phyloP scores from a whole-genome alignment of 2,888 invertebrate genomes.

The Parochlus steinenii region DNA sequence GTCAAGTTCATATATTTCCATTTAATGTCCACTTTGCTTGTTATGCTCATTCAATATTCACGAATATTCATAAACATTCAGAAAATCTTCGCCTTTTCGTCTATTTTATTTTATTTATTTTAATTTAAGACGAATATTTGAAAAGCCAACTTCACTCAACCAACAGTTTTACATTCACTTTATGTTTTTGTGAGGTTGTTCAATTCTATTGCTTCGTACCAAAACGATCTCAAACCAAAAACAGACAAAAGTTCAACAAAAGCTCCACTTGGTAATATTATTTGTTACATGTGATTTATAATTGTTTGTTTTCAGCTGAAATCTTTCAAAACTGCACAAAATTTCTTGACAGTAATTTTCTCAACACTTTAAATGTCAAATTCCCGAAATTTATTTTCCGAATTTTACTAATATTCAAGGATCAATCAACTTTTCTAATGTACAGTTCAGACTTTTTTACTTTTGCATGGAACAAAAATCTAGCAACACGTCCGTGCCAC shows the following conservation, averaged over 20 bases:
- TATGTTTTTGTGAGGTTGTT: no score
- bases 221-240: no score
- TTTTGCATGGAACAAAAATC: background rate
- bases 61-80: no score
- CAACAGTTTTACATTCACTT: no score
- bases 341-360: no score
- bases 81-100: no score
- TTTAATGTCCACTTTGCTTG: slow-evolving; percentile 2
- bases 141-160: no score
- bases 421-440: slow-evolving; percentile 4
- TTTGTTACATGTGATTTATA: slow-evolving; percentile 13
- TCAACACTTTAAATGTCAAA: slow-evolving; percentile 2
- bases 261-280: no score
- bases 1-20: slow-evolving; percentile 5
- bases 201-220: no score
- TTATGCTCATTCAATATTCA: background rate
- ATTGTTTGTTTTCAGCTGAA: slow-evolving; percentile 3
- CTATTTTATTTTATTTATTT: no score
- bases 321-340: background rate
- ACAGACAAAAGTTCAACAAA: no score
- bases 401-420: background rate
- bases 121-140: no score
- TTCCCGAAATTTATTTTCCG: background rate
- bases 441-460: slow-evolving; percentile 5
- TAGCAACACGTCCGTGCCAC: slow-evolving; percentile 10